These are phyloP conservation scores for Oophaga pumilio DNA, from an alignment of 2,113 vertebrate species.

Conservation along the genomic window DNA sequence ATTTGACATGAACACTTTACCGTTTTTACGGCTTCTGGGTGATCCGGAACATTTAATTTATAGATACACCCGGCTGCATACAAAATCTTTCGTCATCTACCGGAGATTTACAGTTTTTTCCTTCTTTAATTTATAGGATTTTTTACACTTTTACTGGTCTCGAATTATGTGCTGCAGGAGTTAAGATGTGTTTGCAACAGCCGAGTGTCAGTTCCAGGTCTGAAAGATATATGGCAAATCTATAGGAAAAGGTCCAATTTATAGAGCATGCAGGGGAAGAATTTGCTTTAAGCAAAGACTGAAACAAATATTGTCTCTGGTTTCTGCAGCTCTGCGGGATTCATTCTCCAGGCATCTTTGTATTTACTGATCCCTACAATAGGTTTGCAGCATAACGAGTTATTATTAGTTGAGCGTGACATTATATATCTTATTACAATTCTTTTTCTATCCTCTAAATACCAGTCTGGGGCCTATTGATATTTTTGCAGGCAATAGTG, in stretches of 20 bases:
- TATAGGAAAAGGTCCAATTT: conserved; percentile 51
- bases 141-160: conserved; percentile 56
- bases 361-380: background rate
- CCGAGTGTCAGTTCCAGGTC: conserved; percentile 49
- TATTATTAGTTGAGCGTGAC: background rate
- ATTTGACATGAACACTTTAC: conserved; percentile 27
- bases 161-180: conserved; percentile 56
- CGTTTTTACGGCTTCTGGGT: conserved; percentile 53
- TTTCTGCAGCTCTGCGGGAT: background rate
- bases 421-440: background rate
- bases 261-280: conserved; percentile 30
- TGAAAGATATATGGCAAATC: conserved; percentile 56
- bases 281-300: conserved; percentile 29
- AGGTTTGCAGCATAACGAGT: background rate
- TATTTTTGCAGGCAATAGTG: background rate
- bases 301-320: conserved; percentile 19
- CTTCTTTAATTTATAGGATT: conserved; percentile 55
- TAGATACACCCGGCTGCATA: conserved; percentile 50
- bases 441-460: too few relatives aligned
- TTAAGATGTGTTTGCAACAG: conserved; percentile 56
- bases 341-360: background rate
- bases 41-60: conserved; percentile 54
- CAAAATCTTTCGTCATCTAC: conserved; percentile 55
- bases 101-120: conserved; percentile 52
- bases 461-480: too few relatives aligned